Evolutionary conservation across 2,113 vertebrate species (phyloP).

Genomic region (Arenaria interpres): DNA sequence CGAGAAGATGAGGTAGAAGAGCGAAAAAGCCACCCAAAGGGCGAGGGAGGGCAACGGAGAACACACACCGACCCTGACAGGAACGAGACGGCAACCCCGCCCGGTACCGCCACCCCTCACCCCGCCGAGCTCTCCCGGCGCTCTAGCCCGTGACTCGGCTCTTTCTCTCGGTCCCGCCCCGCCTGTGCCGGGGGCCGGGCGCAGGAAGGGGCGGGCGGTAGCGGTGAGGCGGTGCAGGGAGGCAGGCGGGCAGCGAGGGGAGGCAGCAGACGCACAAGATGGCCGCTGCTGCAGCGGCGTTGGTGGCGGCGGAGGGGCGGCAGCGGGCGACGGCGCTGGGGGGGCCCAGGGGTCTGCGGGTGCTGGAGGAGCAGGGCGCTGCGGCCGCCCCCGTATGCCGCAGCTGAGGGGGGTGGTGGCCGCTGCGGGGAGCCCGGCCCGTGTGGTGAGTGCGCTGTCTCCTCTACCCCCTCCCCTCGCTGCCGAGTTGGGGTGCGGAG

Average conservation of each 20-base stretch:
- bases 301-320: slow-evolving; percentile 21
- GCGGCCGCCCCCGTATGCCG: slow-evolving; percentile 48
- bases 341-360: slow-evolving; percentile 31
- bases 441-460: slow-evolving; percentile 70
- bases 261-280: slow-evolving; percentile 74
- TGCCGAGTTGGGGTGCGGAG: not conserved
- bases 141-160: not conserved
- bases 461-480: no score
- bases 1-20: rapidly evolving
- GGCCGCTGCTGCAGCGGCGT: slow-evolving; percentile 76
- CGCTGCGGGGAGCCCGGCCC: slow-evolving; percentile 61
- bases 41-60: rapidly evolving
- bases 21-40: rapidly evolving
- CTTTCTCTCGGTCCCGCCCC: not conserved
- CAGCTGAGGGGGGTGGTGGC: slow-evolving; percentile 72
- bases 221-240: not conserved
- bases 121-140: rapidly evolving
- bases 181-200: not conserved
- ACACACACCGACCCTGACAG: rapidly evolving
- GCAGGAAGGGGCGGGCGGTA: slow-evolving; percentile 26
- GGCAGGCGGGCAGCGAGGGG: not conserved
- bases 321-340: slow-evolving; percentile 41
- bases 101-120: rapidly evolving
- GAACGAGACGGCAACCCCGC: rapidly evolving
- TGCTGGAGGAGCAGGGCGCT: not conserved